Evolutionary conservation across 2,888 invertebrate species (phyloP).

Genomic region (Drosophila algonquin): DNA sequence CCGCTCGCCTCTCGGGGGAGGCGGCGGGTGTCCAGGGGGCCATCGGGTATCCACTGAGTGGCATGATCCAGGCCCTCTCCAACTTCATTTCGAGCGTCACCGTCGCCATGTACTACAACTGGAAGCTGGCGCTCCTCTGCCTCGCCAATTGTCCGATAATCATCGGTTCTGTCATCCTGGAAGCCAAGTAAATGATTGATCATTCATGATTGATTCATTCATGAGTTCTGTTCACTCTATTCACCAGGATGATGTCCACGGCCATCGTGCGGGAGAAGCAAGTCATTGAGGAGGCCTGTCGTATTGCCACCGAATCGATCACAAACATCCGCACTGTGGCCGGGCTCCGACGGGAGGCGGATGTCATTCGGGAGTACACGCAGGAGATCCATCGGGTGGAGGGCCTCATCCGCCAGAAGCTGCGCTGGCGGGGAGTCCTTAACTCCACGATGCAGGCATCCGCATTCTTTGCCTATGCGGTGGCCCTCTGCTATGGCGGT

Average conservation of each 20-base stretch:
- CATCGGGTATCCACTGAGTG: conserved; percentile 89
- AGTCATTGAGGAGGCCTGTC: conserved; percentile 88
- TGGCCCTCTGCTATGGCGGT: conserved; percentile 90
- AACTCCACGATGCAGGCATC: conserved; percentile 90
- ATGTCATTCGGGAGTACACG: conserved; percentile 86
- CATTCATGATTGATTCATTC: neutral
- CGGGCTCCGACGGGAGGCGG: conserved; percentile 87
- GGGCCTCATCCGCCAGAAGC: conserved; percentile 85
- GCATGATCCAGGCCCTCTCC: conserved; percentile 88
- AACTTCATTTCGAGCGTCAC: conserved; percentile 87
- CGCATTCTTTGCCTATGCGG: conserved; percentile 89
- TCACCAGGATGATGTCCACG: conserved; percentile 85
- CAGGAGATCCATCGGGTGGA: conserved; percentile 86
- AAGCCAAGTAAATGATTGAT: conserved; percentile 85
- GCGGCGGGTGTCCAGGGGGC: conserved; percentile 90
- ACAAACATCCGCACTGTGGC: conserved; percentile 89
- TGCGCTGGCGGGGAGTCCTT: conserved; percentile 88
- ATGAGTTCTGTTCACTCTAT: neutral
- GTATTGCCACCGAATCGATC: conserved; percentile 90
- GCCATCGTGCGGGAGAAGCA: conserved; percentile 87
- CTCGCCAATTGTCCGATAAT: conserved; percentile 88
- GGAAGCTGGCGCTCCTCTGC: conserved; percentile 89
- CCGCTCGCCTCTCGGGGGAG: conserved; percentile 89
- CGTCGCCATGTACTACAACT: conserved; percentile 88
- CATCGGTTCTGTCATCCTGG: conserved; percentile 88